A percentile compares a stretch with the other conserved stretches of the same genome.
Evolutionary conservation across 2,797 vertebrate genomes (phyloP).

Genomic region (Aldrovandia affinis): DNA sequence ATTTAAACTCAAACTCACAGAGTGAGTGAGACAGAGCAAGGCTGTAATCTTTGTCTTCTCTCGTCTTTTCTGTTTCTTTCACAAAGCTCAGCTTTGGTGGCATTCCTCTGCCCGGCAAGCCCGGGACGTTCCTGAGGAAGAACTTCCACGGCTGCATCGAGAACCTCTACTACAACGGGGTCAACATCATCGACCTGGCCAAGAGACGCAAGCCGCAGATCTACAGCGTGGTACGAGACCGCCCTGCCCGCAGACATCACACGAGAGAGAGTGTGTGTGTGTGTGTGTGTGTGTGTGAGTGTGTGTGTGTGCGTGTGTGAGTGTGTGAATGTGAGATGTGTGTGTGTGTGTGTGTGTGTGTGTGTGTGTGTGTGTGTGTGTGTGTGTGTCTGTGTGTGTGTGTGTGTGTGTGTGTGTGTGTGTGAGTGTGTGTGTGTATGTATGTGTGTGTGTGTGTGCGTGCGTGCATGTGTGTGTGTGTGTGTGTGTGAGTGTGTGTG

Average conservation of each 20-base stretch:
- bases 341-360: too few relatives aligned
- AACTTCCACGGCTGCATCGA: constrained; percentile 97
- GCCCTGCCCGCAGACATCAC: neutral
- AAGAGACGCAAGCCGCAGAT: constrained; percentile 97
- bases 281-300: too few relatives aligned
- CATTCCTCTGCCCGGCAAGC: constrained; percentile 94
- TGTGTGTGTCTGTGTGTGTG: too few relatives aligned
- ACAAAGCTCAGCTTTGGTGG: constrained; percentile 94
- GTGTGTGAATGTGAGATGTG: too few relatives aligned
- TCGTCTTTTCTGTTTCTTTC: constrained; percentile 42
- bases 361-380: too few relatives aligned
- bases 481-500: too few relatives aligned
- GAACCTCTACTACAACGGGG: constrained; percentile 96
- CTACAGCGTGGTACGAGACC: constrained; percentile 89
- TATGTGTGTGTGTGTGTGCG: too few relatives aligned
- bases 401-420: too few relatives aligned
- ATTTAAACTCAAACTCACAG: neutral
- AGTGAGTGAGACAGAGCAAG: neutral
- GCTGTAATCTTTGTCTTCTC: neutral
- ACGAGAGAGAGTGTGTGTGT: too few relatives aligned
- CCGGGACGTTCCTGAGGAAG: constrained; percentile 92
- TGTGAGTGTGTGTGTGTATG: too few relatives aligned
- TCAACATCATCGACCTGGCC: constrained; percentile 94
- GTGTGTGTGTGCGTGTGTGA: too few relatives aligned
- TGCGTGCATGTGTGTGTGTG: too few relatives aligned